Conservation (phyloP, 2,113 vertebrate species). For the Chelonoidis abingdonii region DNA sequence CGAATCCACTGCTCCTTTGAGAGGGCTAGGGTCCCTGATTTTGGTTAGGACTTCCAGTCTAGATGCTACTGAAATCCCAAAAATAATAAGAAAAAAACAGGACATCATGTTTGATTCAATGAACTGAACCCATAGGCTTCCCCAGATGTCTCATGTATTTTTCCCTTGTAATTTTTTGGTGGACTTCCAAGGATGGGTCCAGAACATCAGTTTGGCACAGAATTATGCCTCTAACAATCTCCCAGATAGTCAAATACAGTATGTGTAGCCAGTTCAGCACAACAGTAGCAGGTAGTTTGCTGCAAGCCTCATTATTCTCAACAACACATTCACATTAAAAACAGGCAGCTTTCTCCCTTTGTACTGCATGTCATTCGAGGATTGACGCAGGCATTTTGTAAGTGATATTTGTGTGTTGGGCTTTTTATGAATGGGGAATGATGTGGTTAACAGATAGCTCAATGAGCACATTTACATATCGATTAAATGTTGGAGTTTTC, state of each 20-base stretch:
- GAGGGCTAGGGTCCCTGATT: background rate
- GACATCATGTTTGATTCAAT: background rate
- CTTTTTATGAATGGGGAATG: slow-evolving; percentile 30
- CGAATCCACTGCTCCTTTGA: too few relatives aligned
- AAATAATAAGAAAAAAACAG: background rate
- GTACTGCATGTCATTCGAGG: background rate
- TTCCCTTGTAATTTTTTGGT: background rate
- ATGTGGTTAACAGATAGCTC: background rate
- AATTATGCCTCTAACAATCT: background rate
- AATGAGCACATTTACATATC: background rate
- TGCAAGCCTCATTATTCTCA: background rate
- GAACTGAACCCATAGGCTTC: background rate
- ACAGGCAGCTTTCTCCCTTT: background rate
- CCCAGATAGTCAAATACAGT: background rate
- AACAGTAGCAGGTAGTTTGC: background rate
- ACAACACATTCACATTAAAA: background rate
- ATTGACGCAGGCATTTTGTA: background rate
- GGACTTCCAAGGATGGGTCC: background rate
- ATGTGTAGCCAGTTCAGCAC: background rate
- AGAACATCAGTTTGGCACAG: background rate
- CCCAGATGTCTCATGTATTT: background rate
- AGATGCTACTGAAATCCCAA: background rate
- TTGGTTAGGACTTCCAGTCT: background rate
- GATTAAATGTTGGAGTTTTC: slow-evolving; percentile 36
- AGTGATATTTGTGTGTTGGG: background rate